These are phyloP conservation scores for Syrrhaptes paradoxus DNA, from an alignment of 2,113 vertebrate genomes.

Conservation along the genomic window DNA sequence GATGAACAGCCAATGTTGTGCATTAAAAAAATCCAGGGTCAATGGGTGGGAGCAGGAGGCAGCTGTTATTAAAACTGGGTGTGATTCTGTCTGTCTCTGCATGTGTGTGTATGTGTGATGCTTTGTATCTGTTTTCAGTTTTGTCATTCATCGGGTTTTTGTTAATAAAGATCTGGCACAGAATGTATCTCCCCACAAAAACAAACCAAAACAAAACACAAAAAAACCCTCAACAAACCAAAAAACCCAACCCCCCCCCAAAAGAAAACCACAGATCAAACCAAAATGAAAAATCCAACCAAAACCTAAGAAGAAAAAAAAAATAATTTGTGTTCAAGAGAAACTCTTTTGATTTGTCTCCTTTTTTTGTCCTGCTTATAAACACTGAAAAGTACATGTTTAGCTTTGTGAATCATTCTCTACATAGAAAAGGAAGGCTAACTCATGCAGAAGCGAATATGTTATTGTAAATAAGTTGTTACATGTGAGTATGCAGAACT, in stretches of 20 bases:
- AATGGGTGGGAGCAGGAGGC: not conserved
- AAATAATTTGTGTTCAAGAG: not conserved
- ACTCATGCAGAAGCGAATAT: not conserved
- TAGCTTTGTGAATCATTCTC: not conserved
- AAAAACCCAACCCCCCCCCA: no score
- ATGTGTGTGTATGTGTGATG: not conserved
- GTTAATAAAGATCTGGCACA: fast-evolving
- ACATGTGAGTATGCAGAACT: not conserved
- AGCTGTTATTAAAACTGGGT: not conserved
- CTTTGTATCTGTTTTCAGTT: not conserved
- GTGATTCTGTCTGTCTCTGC: not conserved
- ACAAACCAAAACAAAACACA: not conserved
- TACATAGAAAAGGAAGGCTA: not conserved
- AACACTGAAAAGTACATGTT: not conserved
- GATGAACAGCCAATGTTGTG: not conserved
- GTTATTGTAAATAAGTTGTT: not conserved
- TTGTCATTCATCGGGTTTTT: not conserved
- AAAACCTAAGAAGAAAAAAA: not conserved
- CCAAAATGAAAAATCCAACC: no score
- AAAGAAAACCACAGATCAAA: no score
- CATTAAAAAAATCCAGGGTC: not conserved
- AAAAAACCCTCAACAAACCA: not conserved
- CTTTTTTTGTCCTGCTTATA: not conserved
- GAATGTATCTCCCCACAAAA: not conserved
- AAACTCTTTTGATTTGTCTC: not conserved